Evolutionary conservation across 2,113 vertebrate species (phyloP), one percentile per base, ranked within the genome.

Genomic region (Gulo gulo): DNA sequence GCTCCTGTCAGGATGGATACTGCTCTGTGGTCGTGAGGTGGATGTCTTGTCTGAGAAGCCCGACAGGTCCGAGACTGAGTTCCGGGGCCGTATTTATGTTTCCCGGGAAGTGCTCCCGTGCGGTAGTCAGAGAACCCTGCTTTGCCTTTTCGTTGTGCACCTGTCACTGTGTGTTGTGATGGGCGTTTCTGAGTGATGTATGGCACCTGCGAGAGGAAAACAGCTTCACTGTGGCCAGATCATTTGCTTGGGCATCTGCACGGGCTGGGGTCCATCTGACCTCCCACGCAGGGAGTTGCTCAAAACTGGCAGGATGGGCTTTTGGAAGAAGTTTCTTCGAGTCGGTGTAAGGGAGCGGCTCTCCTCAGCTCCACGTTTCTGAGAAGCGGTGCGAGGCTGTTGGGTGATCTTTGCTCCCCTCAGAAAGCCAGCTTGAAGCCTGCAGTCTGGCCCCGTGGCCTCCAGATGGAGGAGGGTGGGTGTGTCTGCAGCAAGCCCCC

Each of bases 1-100:
- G 71, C 97, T 92, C 91, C 91, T 79, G 39, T 84, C 85, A 36
- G 84, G 82, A 87, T 97, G 88, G 98, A 96, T 96, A 92, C 98
- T 97, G 98, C 95, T 89, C 74, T 55, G 15, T 34, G 42, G 65
- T 59, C 0, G 59, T 0, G 9, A 91, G 98, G 93, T 20, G 79
- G 67, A 57, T 87, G 82, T 7, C 11, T 69, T 97, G 91, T 96
- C 91, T 71, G 80, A 18, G 67, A 7, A 0, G 65, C 42, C 42
- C 10, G 57, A 36, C 26, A 5, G 89, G 34, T 61, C 78, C 11
- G 59, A 2, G 18, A 0, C 39, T 82, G 92, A 16, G 52, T 31
- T 18, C 87, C 7, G 24, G 7, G 86, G 24, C 63, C 34, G 65
- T 61, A 14, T 61, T 92, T 92, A 2, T 29, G 61, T 89, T 91